A percentile compares a stretch with the other conserved stretches of the same genome.
phyloP scores from a whole-genome alignment of 2,888 invertebrate species.

The Phortica okadai region DNA sequence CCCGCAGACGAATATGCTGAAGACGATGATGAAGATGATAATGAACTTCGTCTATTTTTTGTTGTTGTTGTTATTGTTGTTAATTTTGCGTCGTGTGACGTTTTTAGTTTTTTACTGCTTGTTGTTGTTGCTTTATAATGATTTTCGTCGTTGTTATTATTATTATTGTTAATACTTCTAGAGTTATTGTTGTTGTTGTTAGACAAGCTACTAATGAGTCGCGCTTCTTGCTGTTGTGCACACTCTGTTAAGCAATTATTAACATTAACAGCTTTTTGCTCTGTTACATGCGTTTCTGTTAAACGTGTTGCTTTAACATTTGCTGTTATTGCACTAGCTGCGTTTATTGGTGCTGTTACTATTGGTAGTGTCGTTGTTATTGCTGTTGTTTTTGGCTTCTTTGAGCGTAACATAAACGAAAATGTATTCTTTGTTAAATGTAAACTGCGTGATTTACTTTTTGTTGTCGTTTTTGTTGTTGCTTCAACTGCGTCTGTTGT shows the following conservation, averaged over 20 bases:
- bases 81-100: background rate
- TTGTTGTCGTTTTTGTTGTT: conserved; percentile 49
- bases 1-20: conserved; percentile 25
- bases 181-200: conserved; percentile 46
- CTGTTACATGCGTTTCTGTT: background rate
- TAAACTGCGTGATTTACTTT: conserved; percentile 61
- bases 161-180: conserved; percentile 31
- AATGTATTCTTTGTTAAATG: conserved; percentile 48
- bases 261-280: conserved; percentile 50
- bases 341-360: conserved; percentile 47
- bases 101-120: conserved; percentile 23
- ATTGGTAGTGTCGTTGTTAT: conserved; percentile 38
- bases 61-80: background rate
- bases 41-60: conserved; percentile 23
- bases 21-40: conserved; percentile 16
- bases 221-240: conserved; percentile 13
- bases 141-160: conserved; percentile 50
- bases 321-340: conserved; percentile 30
- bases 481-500: conserved; percentile 48
- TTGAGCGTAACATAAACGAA: conserved; percentile 65
- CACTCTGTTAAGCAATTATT: conserved; percentile 60
- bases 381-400: conserved; percentile 63
- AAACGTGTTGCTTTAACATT: conserved; percentile 23
- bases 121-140: conserved; percentile 46
- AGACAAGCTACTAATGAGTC: conserved; percentile 36